phyloP scores from a whole-genome alignment of 2,888 invertebrate genomes.

The Odiellus spinosus region DNA sequence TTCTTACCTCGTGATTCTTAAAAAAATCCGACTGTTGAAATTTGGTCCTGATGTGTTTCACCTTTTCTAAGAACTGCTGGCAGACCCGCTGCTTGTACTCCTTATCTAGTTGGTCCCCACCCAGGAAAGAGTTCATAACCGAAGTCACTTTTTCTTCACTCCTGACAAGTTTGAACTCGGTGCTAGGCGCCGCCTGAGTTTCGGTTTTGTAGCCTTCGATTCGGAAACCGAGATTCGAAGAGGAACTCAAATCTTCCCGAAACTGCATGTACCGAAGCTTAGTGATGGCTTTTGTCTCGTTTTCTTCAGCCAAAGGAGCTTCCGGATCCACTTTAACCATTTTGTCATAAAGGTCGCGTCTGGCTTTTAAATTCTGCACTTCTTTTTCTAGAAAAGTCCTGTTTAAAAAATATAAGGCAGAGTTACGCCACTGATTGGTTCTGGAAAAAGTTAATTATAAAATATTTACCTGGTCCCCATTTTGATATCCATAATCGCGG shows the following conservation, averaged over 20 bases:
- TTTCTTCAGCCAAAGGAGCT: slow-evolving; percentile 73
- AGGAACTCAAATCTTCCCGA: slow-evolving; percentile 81
- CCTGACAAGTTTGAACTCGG: slow-evolving; percentile 73
- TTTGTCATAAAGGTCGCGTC: slow-evolving; percentile 81
- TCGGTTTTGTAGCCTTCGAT: slow-evolving; percentile 79
- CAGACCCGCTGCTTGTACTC: slow-evolving; percentile 38
- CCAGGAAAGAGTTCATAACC: slow-evolving; percentile 58
- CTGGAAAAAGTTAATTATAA: no score
- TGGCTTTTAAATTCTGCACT: slow-evolving; percentile 67
- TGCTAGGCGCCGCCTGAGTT: slow-evolving; percentile 55
- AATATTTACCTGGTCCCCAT: slow-evolving; percentile 60
- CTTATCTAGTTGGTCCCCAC: slow-evolving; percentile 26
- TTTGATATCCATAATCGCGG: slow-evolving; percentile 93
- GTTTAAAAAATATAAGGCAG: slow-evolving; percentile 19
- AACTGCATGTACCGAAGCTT: slow-evolving; percentile 91
- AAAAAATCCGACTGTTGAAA: slow-evolving; percentile 68
- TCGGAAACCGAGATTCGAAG: slow-evolving; percentile 80
- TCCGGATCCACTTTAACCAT: slow-evolving; percentile 79
- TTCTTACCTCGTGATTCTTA: slow-evolving; percentile 57
- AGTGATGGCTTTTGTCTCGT: slow-evolving; percentile 64
- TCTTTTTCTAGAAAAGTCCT: slow-evolving; percentile 84
- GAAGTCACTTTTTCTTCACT: slow-evolving; percentile 54
- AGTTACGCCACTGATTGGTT: no score
- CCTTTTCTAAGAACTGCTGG: slow-evolving; percentile 49
- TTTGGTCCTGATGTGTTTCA: slow-evolving; percentile 55